Percentiles rank a stretch among this genome's conserved stretches.
Evolutionary conservation across 2,113 vertebrate genomes (phyloP).

Genomic region (Uria aalge): DNA sequence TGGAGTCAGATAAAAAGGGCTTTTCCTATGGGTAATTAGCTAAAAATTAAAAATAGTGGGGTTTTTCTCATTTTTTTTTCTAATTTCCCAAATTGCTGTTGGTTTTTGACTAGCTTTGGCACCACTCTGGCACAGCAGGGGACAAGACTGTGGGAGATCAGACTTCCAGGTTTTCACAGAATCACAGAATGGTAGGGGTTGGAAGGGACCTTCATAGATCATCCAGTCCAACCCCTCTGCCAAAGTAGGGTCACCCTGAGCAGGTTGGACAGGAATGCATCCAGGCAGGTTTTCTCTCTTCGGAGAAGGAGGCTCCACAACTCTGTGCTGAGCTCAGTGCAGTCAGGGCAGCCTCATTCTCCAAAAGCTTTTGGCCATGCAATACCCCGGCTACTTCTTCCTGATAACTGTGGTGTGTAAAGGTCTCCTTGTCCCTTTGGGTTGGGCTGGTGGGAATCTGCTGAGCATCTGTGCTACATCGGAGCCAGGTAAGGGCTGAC

Average conservation of each 20-base stretch:
- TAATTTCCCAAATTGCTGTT: fast-evolving
- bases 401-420: fast-evolving
- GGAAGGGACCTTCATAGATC: background rate
- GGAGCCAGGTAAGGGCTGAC: background rate
- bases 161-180: background rate
- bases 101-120: background rate
- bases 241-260: background rate
- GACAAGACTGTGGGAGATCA: background rate
- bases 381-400: fast-evolving
- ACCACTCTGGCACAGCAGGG: fast-evolving
- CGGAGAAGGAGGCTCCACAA: background rate
- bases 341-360: background rate
- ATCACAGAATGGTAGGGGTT: background rate
- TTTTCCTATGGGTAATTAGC: background rate
- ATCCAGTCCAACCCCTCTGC: background rate
- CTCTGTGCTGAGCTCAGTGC: background rate
- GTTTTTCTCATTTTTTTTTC: background rate
- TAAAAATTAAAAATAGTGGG: background rate
- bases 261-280: background rate
- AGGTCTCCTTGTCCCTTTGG: background rate
- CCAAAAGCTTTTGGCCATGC: background rate
- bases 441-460: background rate
- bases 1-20: background rate
- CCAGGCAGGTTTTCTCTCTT: background rate
- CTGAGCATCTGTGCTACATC: fast-evolving